Base-by-base conservation (phyloP, 37 sponge, comb jelly and placozoan genomes). In the Spongilla lacustris region DNA sequence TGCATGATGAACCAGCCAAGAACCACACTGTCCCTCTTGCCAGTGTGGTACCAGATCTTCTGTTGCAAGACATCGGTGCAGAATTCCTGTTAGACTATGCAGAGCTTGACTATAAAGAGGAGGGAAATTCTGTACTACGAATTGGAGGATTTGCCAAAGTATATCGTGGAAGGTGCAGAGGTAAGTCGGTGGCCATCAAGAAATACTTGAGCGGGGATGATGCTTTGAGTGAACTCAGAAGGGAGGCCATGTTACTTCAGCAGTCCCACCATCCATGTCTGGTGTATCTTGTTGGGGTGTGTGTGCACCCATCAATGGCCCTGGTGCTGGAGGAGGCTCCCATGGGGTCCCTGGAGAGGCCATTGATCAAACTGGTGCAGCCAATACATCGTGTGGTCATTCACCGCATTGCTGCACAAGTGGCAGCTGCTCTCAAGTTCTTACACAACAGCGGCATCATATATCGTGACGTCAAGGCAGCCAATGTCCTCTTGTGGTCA, bases 261-360 rank as follows among this genome's bases (percentile, higher is more conserved):
- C 80, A 84, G 36, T 80, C 83, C 17, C 84, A 91, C 58, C 97
- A 97, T 66, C 97, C 95, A 8, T 87, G 90, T 41, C 78, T 94
- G 6, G 95, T 95, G n/a, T 93, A 93, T 27, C 85, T 97, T 72
- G 91, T 92, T 0, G 97, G 97, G 13, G 91, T 97, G 8, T 72
- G 87, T 31, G 49, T 94, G 22, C 70, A 91, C 22, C 97, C 97
- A 13, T 67, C 80, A 50, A 90, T 95, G 88, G 88, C 87, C n/a
- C 92, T 97, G 12, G 96, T 98, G 4, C 79, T 98, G 28, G 98
- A 98, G 68, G 83, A 91, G n/a, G 96, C 96, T 46, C 98, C 98
- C 9, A 67, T 85, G 46, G 94, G 96, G 12, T 83, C 94, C 10
- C 86, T 98, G 30, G 83, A 89, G 66, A 88, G 28, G 23, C 89